phyloP scores from a whole-genome alignment of 1,140 invertebrate species.

The Zaprionus ghesquierei region DNA sequence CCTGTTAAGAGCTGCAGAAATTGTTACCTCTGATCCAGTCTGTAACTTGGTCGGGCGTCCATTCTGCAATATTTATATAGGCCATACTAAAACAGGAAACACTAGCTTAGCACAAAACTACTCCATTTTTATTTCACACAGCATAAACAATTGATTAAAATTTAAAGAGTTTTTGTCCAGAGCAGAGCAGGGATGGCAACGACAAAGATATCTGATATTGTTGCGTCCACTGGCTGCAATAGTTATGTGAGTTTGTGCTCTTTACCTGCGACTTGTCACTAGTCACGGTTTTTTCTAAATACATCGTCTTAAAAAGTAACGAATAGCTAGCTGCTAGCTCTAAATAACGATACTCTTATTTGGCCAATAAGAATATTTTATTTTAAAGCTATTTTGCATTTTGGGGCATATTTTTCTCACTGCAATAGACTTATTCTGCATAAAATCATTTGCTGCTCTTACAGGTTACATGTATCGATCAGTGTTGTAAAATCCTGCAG shows the following conservation, averaged over 20 bases:
- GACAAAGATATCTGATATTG: constrained; percentile 37
- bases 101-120: constrained; percentile 41
- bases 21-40: constrained; percentile 94
- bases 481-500: constrained; percentile 2
- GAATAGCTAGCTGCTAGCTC: neutral
- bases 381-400: no score
- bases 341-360: neutral
- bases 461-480: neutral
- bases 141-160: constrained; percentile 52
- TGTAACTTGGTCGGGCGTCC: constrained; percentile 95
- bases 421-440: neutral
- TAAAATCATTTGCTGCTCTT: neutral
- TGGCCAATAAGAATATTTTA: neutral
- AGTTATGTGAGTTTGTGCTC: constrained; percentile 9
- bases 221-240: constrained; percentile 40
- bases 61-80: constrained; percentile 95
- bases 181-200: constrained; percentile 36
- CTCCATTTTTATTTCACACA: constrained; percentile 48
- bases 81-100: constrained; percentile 85
- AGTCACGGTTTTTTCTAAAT: neutral
- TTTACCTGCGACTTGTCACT: constrained; percentile 2
- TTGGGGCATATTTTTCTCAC: no score
- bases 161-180: constrained; percentile 41
- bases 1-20: constrained; percentile 49
- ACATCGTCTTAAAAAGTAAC: neutral